A percentile compares a stretch with the other conserved stretches of the same genome.
Conservation (phyloP, 2,797 vertebrate genomes). For the Acrossocheilus wenchowensis region DNA sequence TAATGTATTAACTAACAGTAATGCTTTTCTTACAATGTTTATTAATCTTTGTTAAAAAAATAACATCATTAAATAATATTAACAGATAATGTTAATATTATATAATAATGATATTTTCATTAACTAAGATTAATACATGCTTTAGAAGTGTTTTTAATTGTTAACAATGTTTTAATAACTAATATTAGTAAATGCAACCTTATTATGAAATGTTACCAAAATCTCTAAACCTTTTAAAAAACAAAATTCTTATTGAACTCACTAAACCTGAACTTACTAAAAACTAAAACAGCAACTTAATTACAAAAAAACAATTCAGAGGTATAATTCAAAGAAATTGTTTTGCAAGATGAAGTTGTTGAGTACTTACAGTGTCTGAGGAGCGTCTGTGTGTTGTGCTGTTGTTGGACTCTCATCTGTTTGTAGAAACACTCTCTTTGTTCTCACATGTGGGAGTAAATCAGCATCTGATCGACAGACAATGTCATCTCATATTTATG, state of each 20-base stretch:
- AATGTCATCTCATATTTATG: conserved; percentile 14
- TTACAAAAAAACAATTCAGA: not conserved
- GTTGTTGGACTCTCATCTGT: conserved; percentile 34
- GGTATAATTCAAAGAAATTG: not conserved
- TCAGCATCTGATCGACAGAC: conserved; percentile 42
- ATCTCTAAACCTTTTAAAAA: not conserved
- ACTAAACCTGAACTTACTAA: not conserved
- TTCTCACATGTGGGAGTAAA: conserved; percentile 53
- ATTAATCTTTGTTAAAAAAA: not conserved
- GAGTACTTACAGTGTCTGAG: conserved; percentile 24
- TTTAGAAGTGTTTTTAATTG: not conserved
- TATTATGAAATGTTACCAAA: not conserved
- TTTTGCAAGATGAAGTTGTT: not conserved
- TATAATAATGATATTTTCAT: too few species aligned
- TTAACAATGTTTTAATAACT: not conserved
- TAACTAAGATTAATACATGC: not conserved
- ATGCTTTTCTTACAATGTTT: not conserved
- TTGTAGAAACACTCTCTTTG: conserved; percentile 53
- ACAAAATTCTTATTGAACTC: not conserved
- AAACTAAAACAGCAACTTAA: not conserved
- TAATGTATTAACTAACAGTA: not conserved
- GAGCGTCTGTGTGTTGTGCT: conserved; percentile 33
- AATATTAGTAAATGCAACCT: not conserved
- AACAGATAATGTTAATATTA: too few species aligned
- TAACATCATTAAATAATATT: not conserved